Base-by-base conservation (phyloP, 2,888 invertebrate genomes). In the Andrena praecox region DNA sequence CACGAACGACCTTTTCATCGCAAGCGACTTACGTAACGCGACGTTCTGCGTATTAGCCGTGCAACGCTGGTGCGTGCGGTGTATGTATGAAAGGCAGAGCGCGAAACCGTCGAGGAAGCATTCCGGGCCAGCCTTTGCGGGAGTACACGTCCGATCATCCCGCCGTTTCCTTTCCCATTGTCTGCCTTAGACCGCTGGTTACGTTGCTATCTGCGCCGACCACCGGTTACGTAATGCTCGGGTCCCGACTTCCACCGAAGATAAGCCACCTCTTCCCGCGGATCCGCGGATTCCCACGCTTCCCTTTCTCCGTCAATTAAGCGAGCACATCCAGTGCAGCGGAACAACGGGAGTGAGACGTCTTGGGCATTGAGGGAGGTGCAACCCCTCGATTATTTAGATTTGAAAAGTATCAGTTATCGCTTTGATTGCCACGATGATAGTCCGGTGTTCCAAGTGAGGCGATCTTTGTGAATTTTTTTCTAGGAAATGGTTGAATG, bases 111-210 rank as follows among this genome's bases (percentile, higher is more conserved):
- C 66, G 29, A 52, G 74, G 70, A 63, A 67, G 62, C 73, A 67
- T 60, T 81, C 77, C 60, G 50, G 29, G 56, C 7, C 54, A 48
- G 52, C 63, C 62, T 42, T 66, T 10, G 66, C 27, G 42, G 64
- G 78, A 33, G 20, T 10, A 50, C 20, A 5, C 42, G 42, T 48
- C 24, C 63, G 48, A 56, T 20, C 76, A 24, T 74, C 33, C 52
- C 63, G 8, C 10, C 27, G 60, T 77, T 77, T 73, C 77, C 66
- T 77, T 71, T 42, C n/a, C 80, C 70, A 81, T 83, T 77, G 73
- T 81, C 48, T 29, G 77, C 20, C 29, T 60, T 50, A 29, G 50
- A 52, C 48, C 27, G 16, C 63, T 52, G 62, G 52, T 67, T 67
- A 59, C 52, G 20, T 54, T 8, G 79, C 54, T 62, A 42, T 60